phyloP scores from a whole-genome alignment of 1,140 invertebrate species.

The Euwallacea similis region DNA sequence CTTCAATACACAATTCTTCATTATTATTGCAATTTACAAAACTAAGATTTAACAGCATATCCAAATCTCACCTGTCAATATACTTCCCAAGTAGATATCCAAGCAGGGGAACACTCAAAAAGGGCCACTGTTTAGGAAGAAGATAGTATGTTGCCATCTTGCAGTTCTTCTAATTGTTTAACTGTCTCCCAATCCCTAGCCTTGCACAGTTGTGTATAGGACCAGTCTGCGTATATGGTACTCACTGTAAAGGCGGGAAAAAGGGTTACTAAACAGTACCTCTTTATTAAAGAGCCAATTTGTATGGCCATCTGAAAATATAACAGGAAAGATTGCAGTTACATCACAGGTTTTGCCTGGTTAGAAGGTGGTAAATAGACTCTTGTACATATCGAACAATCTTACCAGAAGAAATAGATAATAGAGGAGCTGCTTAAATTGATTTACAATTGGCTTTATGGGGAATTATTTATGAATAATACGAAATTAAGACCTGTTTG shows the following conservation, averaged over 20 bases:
- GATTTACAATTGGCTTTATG: no score
- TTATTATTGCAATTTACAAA: no score
- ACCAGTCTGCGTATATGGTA: slow-evolving; percentile 69
- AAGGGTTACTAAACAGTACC: slow-evolving; percentile 64
- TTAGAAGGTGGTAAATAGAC: background rate
- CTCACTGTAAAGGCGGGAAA: slow-evolving; percentile 63
- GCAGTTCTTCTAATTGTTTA: slow-evolving; percentile 28
- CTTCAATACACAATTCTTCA: no score
- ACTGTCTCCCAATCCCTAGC: slow-evolving; percentile 42
- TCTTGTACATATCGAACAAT: background rate
- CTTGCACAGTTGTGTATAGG: slow-evolving; percentile 72
- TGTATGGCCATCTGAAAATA: slow-evolving; percentile 47
- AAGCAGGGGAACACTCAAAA: slow-evolving; percentile 57
- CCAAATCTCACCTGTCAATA: slow-evolving; percentile 56
- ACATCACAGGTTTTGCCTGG: background rate
- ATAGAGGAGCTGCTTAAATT: no score
- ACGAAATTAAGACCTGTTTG: no score
- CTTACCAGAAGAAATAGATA: no score
- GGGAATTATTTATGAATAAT: no score
- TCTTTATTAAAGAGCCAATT: slow-evolving; percentile 54
- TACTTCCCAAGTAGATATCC: slow-evolving; percentile 64
- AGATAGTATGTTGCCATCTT: slow-evolving; percentile 46
- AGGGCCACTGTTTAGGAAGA: slow-evolving; percentile 47
- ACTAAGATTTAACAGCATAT: no score
- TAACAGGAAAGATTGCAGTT: slow-evolving; percentile 3